Evolutionary conservation across 2,888 invertebrate genomes (phyloP).

Genomic region (Euzetes globulus): DNA sequence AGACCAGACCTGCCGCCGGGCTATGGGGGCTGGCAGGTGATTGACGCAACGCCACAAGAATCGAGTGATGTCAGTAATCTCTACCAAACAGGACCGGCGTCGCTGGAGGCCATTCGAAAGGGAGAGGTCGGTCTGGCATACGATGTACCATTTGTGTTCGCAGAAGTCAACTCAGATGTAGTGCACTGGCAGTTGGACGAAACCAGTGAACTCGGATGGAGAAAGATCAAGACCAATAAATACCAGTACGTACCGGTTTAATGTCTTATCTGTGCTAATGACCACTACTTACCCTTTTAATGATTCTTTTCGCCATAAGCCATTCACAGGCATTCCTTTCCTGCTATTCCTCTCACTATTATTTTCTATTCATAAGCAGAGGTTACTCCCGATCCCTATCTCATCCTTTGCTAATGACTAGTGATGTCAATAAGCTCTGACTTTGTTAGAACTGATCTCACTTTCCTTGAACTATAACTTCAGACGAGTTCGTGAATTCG

Average conservation of each 20-base stretch:
- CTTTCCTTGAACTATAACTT: conserved; percentile 22
- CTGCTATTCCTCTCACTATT: no score
- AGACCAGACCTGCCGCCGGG: conserved; percentile 61
- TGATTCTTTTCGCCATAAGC: not conserved
- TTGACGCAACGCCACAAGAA: conserved; percentile 72
- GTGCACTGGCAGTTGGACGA: conserved; percentile 68
- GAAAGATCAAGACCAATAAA: conserved; percentile 63
- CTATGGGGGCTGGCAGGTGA: conserved; percentile 74
- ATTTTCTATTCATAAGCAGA: no score
- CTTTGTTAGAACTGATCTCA: conserved; percentile 2
- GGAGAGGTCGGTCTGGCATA: conserved; percentile 66
- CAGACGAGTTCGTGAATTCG: not conserved
- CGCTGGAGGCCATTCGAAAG: conserved; percentile 63
- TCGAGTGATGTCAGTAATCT: conserved; percentile 54
- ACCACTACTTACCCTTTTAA: not conserved
- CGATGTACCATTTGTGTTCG: conserved; percentile 66
- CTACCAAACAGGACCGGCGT: conserved; percentile 55
- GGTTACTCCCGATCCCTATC: not conserved
- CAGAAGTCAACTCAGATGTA: conserved; percentile 69
- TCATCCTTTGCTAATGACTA: not conserved
- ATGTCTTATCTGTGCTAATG: not conserved
- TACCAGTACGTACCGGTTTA: conserved; percentile 56
- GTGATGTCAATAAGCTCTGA: conserved; percentile 11
- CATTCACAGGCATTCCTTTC: not conserved
- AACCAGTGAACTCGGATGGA: conserved; percentile 59